Evolutionary conservation across 2,888 invertebrate species (phyloP), one percentile per base, ranked within the genome.

Genomic region (Neoascia interrupta): DNA sequence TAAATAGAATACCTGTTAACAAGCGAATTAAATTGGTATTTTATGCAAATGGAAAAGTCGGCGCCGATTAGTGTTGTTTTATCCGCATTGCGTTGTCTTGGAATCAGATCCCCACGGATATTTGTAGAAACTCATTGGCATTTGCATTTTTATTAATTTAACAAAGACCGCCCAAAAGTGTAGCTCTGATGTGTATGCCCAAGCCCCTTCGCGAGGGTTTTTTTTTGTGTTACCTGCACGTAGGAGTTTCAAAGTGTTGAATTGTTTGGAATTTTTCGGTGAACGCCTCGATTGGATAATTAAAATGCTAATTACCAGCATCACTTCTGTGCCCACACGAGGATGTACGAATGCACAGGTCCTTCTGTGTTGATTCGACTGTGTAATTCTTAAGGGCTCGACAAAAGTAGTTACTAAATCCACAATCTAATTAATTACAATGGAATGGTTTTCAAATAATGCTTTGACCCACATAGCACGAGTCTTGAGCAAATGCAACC

Each of bases 291-390:
- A 43, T 53, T 19, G 26, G 13, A 28, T 53, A 60, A 61, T 54
- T 53, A 39, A 54, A 61, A 70, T 61, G 53, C 37, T 61, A 70
- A 70, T 61, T 61, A 58, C 39, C 56, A 47, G 37, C 21, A 47
- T 49, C 53, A 61, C 31, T 58, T 56, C 54, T 36, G 36, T 43
- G 28, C 51, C 43, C 43, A 47, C 28, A 18, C 19, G 11, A 19
- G 5, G n/a, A 26, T n/a, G n/a, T 4, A 3, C 18, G 16, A 4
- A 6, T 39, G 15, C 41, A 18, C 16, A 10, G 3, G 4, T 18
- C 18, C 18, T 19, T 39, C 41, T 19, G 13, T n/a, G n/a, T 18
- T 19, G 16, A n/a, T 16, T 1, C 26, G 26, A 26, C 5, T 26
- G 5, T 10, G 26, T 8, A 39, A 19, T 41, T 41, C 2, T 21